Base-by-base conservation (phyloP, 2,888 invertebrate species). In the Penaeus monodon region DNA sequence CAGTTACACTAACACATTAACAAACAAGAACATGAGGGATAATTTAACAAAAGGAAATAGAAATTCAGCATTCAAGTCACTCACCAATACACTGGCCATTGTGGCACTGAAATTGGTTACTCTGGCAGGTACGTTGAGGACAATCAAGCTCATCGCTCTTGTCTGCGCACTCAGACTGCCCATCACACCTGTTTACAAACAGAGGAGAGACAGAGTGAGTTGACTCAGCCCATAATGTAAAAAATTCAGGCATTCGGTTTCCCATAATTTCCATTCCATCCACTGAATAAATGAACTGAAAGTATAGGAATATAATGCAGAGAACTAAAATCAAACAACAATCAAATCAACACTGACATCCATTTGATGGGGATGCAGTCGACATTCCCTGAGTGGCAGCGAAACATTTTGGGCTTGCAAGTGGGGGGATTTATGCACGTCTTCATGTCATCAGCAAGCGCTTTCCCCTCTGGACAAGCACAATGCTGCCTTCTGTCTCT, bases 111-210 rank as follows among this genome's bases (percentile, higher is more conserved):
- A 96, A 96, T 92, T 96, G 94, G 92, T 95, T 92, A 80, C 94
- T 92, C 84, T 94, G 93, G 92, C 97, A 97, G 57, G 94, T 27
- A 92, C 97, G 97, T n/a, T 94, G 94, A 17, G 95, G 94, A 92
- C 95, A 95, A 90, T 95, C 94, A 85, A 95, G 93, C 93, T 96
- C 96, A 92, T 97, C 97, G 22, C 96, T 96, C 82, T 95, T 96
- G 92, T 97, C 96, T 2, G 95, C 94, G 92, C 97, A 97, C 92
- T 97, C 97, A 83, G 94, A 94, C 91, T 96, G 96, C 0, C 96
- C 96, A 92, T 97, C 97, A 91, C 96, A 96, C 57, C 94, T 93
- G 68, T 29, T 4, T n/a, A 24, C n/a, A 49, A 29, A 29, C 0
- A 64, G 57, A 80, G n/a, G 14, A n/a, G n/a, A 70, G n/a, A 70